These are phyloP conservation scores for Agrochola litura DNA, from an alignment of 2,888 invertebrate species.

Conservation along the genomic window DNA sequence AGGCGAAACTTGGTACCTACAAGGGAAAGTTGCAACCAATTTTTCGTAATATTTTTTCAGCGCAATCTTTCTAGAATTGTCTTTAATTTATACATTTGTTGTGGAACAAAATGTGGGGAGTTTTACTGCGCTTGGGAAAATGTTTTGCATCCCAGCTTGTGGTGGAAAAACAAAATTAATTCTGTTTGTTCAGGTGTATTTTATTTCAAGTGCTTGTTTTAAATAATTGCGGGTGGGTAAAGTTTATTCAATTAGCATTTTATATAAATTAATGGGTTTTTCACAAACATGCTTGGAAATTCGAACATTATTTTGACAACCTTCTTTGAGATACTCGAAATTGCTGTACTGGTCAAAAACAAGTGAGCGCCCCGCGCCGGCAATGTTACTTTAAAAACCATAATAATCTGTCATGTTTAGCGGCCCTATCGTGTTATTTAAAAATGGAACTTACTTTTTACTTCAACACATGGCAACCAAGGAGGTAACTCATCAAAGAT, in stretches of 20 bases:
- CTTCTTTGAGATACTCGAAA: no score
- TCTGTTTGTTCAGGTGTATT: conserved; percentile 39
- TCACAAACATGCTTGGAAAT: no score
- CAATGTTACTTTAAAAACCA: no score
- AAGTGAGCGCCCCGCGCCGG: no score
- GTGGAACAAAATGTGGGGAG: conserved; percentile 40
- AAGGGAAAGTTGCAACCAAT: conserved; percentile 60
- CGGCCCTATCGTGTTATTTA: no score
- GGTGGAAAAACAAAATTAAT: conserved; percentile 36
- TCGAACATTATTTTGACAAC: no score
- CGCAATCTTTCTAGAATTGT: conserved; percentile 66
- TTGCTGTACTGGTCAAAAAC: no score
- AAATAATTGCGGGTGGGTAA: conserved; percentile 29
- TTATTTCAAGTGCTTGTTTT: conserved; percentile 31
- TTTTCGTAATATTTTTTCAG: conserved; percentile 65
- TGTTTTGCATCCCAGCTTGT: conserved; percentile 37
- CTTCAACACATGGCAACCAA: no score
- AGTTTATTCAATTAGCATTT: conserved; percentile 46
- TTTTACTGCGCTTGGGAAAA: conserved; percentile 39
- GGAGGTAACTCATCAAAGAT: no score
- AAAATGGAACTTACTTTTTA: no score
- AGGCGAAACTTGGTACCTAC: conserved; percentile 67
- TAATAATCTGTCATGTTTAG: no score
- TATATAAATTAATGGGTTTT: conserved; percentile 16
- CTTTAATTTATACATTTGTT: conserved; percentile 66